Conservation (phyloP, 1,140 invertebrate genomes). For the Dinoponera quadriceps region DNA sequence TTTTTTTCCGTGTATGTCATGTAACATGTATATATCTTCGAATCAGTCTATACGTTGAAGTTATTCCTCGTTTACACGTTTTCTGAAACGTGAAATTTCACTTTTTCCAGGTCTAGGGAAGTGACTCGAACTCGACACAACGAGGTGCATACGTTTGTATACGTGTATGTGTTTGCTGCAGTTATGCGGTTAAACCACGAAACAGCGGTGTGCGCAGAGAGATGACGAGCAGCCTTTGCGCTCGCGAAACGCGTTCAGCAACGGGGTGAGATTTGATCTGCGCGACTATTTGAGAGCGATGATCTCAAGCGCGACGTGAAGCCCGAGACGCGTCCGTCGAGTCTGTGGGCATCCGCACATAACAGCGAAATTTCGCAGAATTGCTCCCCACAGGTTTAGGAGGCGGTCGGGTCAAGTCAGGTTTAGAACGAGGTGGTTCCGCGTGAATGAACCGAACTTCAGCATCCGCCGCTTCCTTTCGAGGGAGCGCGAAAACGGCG, state of each 20-base stretch:
- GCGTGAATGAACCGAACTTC: slow-evolving; percentile 22
- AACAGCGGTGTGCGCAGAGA: slow-evolving; percentile 3
- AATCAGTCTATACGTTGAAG: not conserved
- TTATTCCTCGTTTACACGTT: not conserved
- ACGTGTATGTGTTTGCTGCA: not conserved
- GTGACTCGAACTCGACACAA: slow-evolving; percentile 24
- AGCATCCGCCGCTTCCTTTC: not conserved
- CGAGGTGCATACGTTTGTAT: too few relatives aligned
- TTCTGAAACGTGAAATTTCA: not conserved
- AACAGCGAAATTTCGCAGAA: slow-evolving; percentile 24
- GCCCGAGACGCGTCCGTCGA: not conserved
- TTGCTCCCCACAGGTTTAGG: not conserved
- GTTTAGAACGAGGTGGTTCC: not conserved
- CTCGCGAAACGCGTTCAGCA: not conserved
- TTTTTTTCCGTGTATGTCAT: too few relatives aligned
- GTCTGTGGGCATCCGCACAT: not conserved
- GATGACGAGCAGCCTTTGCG: slow-evolving; percentile 30
- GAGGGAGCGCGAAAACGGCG: slow-evolving; percentile 9
- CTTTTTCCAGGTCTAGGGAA: not conserved
- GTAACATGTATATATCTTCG: not conserved
- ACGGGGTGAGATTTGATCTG: slow-evolving; percentile 28
- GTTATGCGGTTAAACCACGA: slow-evolving; percentile 17
- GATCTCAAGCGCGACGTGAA: slow-evolving; percentile 36
- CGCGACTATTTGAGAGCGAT: slow-evolving; percentile 40
- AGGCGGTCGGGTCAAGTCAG: not conserved